Percentiles rank a stretch among this genome's conserved stretches.
Evolutionary conservation across 2,113 vertebrate genomes (phyloP).

Genomic region (Indicator indicator): DNA sequence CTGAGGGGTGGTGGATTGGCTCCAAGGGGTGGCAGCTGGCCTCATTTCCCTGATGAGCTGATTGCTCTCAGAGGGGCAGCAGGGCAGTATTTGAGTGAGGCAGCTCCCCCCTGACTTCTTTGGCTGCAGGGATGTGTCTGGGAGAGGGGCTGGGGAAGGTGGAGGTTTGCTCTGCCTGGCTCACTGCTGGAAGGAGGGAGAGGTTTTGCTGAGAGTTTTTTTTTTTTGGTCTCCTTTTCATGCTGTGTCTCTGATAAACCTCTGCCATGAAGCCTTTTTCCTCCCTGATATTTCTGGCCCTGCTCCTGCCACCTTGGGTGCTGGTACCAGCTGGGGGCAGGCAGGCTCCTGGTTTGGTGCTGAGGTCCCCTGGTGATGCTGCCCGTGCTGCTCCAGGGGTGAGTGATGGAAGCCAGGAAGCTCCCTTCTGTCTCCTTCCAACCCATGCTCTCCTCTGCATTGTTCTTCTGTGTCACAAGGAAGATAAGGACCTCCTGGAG

Average conservation of each 20-base stretch:
- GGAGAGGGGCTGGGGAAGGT: too few species aligned
- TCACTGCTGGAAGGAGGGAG: neutral
- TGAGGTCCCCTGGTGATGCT: neutral
- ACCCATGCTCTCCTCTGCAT: neutral
- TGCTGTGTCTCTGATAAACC: neutral
- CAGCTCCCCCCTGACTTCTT: fast-evolving
- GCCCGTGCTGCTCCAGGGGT: neutral
- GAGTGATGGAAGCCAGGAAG: neutral
- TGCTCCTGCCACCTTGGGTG: neutral
- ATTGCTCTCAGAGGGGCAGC: neutral
- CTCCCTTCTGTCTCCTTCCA: neutral
- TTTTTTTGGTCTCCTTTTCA: neutral
- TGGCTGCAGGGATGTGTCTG: neutral
- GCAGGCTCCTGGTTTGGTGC: neutral
- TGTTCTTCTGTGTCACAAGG: too few species aligned
- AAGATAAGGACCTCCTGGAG: too few species aligned
- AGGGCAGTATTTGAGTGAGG: neutral
- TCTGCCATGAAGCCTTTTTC: neutral
- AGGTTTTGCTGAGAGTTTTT: too few species aligned
- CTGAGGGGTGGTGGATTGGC: neutral
- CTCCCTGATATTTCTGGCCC: neutral
- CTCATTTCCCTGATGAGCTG: neutral
- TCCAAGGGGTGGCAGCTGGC: neutral
- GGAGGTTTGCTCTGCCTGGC: neutral
- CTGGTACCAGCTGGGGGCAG: neutral